Evolutionary conservation across 1,140 invertebrate genomes (phyloP).

Genomic region (Rhyzopertha dominica): DNA sequence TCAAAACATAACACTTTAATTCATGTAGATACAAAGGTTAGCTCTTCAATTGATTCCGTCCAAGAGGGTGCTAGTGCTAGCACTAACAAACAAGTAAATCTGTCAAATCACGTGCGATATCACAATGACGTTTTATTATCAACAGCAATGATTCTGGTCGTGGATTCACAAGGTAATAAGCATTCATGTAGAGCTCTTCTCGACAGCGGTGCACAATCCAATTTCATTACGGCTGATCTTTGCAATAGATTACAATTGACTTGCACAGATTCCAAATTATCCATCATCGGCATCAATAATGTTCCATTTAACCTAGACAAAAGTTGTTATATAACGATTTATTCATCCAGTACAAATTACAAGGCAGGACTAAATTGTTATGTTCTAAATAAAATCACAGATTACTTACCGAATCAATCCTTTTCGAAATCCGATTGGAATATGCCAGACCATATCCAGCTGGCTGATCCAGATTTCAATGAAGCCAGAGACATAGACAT

Average conservation of each 20-base stretch:
- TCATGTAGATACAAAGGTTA: no score
- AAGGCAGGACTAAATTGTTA: not conserved
- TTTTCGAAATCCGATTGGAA: not conserved
- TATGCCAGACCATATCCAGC: not conserved
- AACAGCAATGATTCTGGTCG: not conserved
- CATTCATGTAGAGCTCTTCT: conserved; percentile 1
- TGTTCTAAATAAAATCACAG: conserved; percentile 4
- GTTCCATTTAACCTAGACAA: not conserved
- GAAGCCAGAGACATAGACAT: conserved; percentile 6
- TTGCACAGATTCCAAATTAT: not conserved
- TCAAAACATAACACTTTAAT: not conserved
- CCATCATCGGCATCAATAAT: conserved; percentile 2
- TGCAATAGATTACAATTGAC: conserved; percentile 3
- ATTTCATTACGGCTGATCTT: conserved; percentile 4
- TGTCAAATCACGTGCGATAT: not conserved
- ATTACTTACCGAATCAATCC: not conserved
- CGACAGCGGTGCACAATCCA: conserved; percentile 12
- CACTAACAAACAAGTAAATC: not conserved
- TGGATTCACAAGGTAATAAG: not conserved
- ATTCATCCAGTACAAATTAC: not conserved
- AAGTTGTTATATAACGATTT: not conserved
- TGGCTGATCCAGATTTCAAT: conserved; percentile 1
- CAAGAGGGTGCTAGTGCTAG: no score
- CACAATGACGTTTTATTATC: not conserved
- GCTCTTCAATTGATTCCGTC: no score